Conservation (phyloP, 2,113 vertebrate genomes). For the Aldabrachelys gigantea region DNA sequence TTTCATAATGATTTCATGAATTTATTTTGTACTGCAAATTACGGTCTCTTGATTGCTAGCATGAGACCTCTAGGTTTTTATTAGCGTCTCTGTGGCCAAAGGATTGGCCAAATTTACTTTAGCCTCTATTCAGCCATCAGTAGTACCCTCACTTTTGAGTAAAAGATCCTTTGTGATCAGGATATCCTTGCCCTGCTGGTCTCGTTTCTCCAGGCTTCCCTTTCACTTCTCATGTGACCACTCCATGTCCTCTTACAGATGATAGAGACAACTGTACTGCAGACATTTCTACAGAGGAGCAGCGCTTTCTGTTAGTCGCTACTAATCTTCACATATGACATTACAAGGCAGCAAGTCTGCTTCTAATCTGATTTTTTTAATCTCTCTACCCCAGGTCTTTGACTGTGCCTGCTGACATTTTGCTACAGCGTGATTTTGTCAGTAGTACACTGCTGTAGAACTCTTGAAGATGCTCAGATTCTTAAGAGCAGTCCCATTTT, state of each 20-base stretch:
- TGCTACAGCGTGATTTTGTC: not conserved
- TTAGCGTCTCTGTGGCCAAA: constrained; percentile 63
- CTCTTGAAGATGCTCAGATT: not conserved
- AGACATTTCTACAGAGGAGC: not conserved
- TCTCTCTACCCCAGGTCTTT: not conserved
- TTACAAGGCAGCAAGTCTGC: not conserved
- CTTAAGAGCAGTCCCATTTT: not conserved
- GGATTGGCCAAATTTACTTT: constrained; percentile 57
- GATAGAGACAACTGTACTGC: not conserved
- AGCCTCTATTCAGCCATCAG: constrained; percentile 56
- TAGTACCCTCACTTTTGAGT: constrained; percentile 37
- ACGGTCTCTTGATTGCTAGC: constrained; percentile 69
- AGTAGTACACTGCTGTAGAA: not conserved
- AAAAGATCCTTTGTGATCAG: constrained; percentile 63
- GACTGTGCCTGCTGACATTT: not conserved
- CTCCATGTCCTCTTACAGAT: not conserved
- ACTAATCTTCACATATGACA: not conserved
- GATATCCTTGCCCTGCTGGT: constrained; percentile 45
- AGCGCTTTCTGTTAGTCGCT: not conserved
- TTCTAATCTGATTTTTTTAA: constrained; percentile 1
- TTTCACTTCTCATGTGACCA: constrained; percentile 21
- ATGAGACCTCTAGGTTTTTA: constrained; percentile 68
- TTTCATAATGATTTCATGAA: constrained; percentile 72
- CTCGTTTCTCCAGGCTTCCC: constrained; percentile 14
- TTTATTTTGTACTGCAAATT: constrained; percentile 73